Percentiles rank a stretch among this genome's conserved stretches.
Conservation (phyloP, 2,113 vertebrate genomes). For the Choloepus hoffmanni region DNA sequence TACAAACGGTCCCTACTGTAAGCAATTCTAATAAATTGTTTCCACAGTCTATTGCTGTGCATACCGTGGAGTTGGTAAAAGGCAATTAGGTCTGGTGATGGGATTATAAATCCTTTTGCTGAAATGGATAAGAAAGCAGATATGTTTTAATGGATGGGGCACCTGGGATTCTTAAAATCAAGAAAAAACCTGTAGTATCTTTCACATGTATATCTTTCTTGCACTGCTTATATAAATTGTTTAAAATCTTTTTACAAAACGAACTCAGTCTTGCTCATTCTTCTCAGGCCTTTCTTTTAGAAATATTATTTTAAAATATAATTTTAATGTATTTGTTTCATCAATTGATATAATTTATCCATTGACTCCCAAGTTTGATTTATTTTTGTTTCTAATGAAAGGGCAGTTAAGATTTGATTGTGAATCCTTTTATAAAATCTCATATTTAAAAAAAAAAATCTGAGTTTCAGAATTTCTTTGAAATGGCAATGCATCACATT, state of each 20-base stretch:
- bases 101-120: constrained; percentile 63
- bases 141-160: constrained; percentile 1
- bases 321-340: constrained; percentile 34
- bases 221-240: constrained; percentile 1
- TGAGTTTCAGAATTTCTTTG: constrained; percentile 4
- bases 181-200: neutral
- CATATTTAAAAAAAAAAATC: neutral
- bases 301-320: constrained; percentile 51
- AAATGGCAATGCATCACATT: neutral
- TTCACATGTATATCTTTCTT: constrained; percentile 13
- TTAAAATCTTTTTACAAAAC: constrained; percentile 36
- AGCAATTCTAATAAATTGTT: constrained; percentile 51
- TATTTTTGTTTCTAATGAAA: constrained; percentile 27
- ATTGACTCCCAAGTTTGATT: constrained; percentile 14
- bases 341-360: neutral
- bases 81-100: constrained; percentile 40
- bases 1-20: constrained; percentile 9
- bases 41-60: constrained; percentile 9
- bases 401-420: neutral
- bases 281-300: constrained; percentile 22
- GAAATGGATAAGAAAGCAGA: constrained; percentile 46
- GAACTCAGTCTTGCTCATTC: neutral
- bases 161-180: constrained; percentile 43
- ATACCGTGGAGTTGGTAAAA: neutral
- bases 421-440: neutral